These are phyloP conservation scores for Euspilapteryx auroguttella DNA, from an alignment of 2,888 invertebrate species.

Conservation along the genomic window DNA sequence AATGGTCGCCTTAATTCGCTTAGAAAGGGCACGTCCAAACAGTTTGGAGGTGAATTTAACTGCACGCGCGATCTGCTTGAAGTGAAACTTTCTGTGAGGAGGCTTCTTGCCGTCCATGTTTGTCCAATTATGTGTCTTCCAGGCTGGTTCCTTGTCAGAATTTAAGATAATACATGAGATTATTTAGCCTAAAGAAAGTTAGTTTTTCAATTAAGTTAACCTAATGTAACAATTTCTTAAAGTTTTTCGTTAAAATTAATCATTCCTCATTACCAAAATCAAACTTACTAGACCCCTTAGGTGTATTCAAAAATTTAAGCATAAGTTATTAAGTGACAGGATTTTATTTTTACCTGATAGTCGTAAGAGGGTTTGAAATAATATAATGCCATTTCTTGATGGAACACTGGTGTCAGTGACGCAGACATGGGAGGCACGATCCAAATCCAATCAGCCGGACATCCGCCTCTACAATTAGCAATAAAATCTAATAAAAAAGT, in stretches of 20 bases:
- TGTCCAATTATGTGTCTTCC: conserved; percentile 90
- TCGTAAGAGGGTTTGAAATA: conserved; percentile 87
- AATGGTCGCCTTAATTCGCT: conserved; percentile 92
- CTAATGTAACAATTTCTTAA: no score
- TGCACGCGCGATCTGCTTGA: conserved; percentile 93
- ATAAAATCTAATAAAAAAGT: no score
- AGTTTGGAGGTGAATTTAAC: conserved; percentile 96
- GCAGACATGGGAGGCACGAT: conserved; percentile 76
- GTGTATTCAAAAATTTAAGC: no score
- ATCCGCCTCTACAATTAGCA: conserved; percentile 69
- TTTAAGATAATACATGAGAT: not conserved
- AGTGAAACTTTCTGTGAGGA: conserved; percentile 82
- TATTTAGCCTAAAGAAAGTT: no score
- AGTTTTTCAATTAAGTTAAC: no score
- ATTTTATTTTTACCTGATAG: conserved; percentile 75
- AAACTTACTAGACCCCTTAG: no score
- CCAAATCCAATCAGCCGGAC: conserved; percentile 87
- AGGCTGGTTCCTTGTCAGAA: conserved; percentile 78
- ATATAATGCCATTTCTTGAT: conserved; percentile 88
- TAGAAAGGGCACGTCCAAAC: conserved; percentile 89
- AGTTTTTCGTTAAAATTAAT: no score
- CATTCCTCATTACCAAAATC: no score
- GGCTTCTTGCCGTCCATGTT: conserved; percentile 64
- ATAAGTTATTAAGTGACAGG: no score
- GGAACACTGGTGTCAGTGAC: conserved; percentile 75